phyloP scores from a whole-genome alignment of 2,797 vertebrate genomes.

The Paramormyrops hopkinsi region DNA sequence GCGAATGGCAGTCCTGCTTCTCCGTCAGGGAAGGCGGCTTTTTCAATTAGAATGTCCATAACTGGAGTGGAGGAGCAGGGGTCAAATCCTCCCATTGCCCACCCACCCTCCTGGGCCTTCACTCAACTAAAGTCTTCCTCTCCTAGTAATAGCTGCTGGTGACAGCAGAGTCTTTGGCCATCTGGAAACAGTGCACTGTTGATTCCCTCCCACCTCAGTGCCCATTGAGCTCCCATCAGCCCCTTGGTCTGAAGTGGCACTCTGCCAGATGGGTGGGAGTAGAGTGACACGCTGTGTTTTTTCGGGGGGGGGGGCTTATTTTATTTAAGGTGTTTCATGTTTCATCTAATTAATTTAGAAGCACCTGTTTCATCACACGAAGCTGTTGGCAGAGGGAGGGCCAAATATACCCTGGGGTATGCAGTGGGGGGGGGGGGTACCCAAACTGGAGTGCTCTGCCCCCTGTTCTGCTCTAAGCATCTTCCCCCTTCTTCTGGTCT shows the following conservation, averaged over 20 bases:
- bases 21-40: conserved; percentile 75
- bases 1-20: conserved; percentile 48
- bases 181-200: conserved; percentile 79
- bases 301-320: conserved; percentile 59
- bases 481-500: background rate
- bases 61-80: conserved; percentile 60
- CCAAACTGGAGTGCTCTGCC: background rate
- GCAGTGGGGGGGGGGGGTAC: background rate
- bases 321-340: conserved; percentile 76
- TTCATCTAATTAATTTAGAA: conserved; percentile 84
- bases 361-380: conserved; percentile 74
- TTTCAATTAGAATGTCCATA: conserved; percentile 86
- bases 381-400: conserved; percentile 54
- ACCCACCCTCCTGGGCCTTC: background rate
- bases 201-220: conserved; percentile 88
- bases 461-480: background rate
- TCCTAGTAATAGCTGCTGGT: conserved; percentile 33
- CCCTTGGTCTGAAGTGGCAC: conserved; percentile 67
- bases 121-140: conserved; percentile 62
- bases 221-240: conserved; percentile 83
- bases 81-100: conserved; percentile 43
- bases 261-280: conserved; percentile 66
- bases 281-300: conserved; percentile 59
- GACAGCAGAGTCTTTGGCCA: conserved; percentile 61
- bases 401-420: background rate